Conservation (phyloP, 2,888 invertebrate species). For the Cheilosia vulpina region DNA sequence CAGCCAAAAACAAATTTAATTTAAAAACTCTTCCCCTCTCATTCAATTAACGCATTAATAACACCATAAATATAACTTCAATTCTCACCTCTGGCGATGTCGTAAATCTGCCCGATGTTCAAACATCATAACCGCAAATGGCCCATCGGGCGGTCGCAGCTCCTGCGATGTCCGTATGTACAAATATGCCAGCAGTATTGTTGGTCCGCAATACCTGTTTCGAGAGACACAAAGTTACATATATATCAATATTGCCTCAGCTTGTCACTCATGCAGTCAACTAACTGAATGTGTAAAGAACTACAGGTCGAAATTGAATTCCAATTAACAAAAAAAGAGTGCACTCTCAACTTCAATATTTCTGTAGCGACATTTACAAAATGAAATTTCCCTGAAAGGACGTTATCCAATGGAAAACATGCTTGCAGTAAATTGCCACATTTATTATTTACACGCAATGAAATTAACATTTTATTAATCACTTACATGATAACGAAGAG, state of each 20-base stretch:
- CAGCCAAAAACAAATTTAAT: too few relatives aligned
- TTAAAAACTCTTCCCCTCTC: too few relatives aligned
- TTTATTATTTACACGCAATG: slow-evolving; percentile 24
- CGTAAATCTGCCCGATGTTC: slow-evolving; percentile 84
- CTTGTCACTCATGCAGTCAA: neutral
- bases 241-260: neutral
- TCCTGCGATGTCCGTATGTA: slow-evolving; percentile 88
- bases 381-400: too few relatives aligned
- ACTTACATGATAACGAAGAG: slow-evolving; percentile 87
- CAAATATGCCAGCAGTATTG: slow-evolving; percentile 86
- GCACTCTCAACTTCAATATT: neutral
- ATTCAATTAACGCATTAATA: too few relatives aligned
- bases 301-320: neutral
- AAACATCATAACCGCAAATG: slow-evolving; percentile 85
- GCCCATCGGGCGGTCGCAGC: slow-evolving; percentile 85
- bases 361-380: neutral
- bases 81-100: slow-evolving; percentile 81
- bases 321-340: neutral
- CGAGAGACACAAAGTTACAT: neutral
- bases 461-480: slow-evolving; percentile 51
- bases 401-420: neutral
- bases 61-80: neutral
- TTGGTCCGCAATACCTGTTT: slow-evolving; percentile 82
- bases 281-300: neutral
- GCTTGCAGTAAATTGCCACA: slow-evolving; percentile 5